Conservation (phyloP, 2,113 vertebrate species). For the Trematomus loennbergii region DNA sequence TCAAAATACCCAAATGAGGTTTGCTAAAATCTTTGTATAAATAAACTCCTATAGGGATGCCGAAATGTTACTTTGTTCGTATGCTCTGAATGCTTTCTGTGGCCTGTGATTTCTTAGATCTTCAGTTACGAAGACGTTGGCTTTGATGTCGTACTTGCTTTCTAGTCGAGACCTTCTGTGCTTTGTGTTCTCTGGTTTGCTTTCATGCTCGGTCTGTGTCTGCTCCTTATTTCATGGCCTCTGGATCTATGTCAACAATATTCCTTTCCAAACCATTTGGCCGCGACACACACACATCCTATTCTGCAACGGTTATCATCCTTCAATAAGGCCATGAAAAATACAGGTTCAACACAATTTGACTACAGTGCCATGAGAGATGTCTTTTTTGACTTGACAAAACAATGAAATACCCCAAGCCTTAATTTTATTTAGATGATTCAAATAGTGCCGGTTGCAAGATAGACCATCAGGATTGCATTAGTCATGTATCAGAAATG, state of each 20-base stretch:
- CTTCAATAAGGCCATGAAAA: background rate
- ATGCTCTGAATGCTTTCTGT: constrained; percentile 10
- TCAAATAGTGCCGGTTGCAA: background rate
- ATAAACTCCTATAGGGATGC: background rate
- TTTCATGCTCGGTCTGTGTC: constrained; percentile 23
- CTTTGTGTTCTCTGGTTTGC: constrained; percentile 25
- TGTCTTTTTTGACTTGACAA: background rate
- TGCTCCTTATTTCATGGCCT: constrained; percentile 42
- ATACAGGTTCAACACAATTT: background rate
- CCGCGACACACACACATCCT: constrained; percentile 1
- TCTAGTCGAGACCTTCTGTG: constrained; percentile 32
- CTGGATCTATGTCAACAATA: constrained; percentile 31
- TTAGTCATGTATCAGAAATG: background rate
- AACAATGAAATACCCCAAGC: background rate
- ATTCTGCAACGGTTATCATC: background rate
- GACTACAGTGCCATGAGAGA: background rate
- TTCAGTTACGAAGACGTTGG: constrained; percentile 24
- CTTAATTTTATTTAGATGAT: background rate
- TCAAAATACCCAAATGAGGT: constrained; percentile 11
- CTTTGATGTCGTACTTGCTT: constrained; percentile 47
- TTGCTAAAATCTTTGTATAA: background rate
- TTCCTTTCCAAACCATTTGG: constrained; percentile 40
- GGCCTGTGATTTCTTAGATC: constrained; percentile 1
- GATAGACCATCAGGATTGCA: too few species aligned
- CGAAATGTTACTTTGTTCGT: background rate